Percentiles rank a stretch among this genome's conserved stretches.
These are phyloP conservation scores for Sericinus montela DNA, from an alignment of 2,888 invertebrate genomes.

Conservation along the genomic window DNA sequence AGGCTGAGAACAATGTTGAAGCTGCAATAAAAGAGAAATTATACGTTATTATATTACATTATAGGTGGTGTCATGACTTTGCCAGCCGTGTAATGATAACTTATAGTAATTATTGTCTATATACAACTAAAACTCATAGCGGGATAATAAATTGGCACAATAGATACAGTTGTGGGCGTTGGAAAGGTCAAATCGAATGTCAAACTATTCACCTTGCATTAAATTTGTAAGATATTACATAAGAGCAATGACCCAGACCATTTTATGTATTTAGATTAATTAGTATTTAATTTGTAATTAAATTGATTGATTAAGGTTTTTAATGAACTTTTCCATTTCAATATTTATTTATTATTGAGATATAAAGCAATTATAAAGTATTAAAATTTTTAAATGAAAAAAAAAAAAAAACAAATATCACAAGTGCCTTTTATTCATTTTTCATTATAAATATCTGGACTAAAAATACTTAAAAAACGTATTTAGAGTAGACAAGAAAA, in stretches of 20 bases:
- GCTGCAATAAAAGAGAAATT: slow-evolving; percentile 63
- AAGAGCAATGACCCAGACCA: slow-evolving; percentile 49
- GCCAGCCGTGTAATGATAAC: slow-evolving; percentile 12
- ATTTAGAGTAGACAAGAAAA: too few species aligned
- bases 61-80: slow-evolving; percentile 14
- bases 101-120: slow-evolving; percentile 15
- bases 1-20: slow-evolving; percentile 79
- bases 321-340: too few species aligned
- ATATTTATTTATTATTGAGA: too few species aligned
- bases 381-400: too few species aligned
- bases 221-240: slow-evolving; percentile 42
- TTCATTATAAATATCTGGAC: too few species aligned
- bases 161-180: slow-evolving; percentile 40
- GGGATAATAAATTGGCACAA: slow-evolving; percentile 20
- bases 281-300: slow-evolving; percentile 20
- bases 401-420: too few species aligned
- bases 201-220: slow-evolving; percentile 55
- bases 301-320: too few species aligned
- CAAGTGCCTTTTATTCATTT: too few species aligned
- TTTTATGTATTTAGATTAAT: slow-evolving; percentile 34
- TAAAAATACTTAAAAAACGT: too few species aligned
- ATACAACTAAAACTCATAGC: slow-evolving; percentile 8
- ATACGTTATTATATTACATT: slow-evolving; percentile 20
- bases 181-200: slow-evolving; percentile 44
- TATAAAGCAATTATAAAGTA: too few species aligned